Base-by-base conservation (phyloP, 2,113 vertebrate species). In the Synodontis membranacea region DNA sequence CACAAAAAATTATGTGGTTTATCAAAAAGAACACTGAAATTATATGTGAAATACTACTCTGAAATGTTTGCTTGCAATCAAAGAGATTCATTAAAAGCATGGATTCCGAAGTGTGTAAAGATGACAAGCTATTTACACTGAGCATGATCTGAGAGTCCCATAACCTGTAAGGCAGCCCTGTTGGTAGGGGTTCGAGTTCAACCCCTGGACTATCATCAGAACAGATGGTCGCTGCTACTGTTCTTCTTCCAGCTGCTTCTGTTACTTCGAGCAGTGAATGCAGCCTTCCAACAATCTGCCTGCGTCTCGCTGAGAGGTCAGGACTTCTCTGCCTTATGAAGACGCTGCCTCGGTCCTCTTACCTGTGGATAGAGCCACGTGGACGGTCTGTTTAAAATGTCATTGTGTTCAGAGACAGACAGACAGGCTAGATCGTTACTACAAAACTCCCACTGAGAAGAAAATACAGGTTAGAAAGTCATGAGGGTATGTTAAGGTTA, bases 91-190 rank as follows among this genome's bases (percentile, higher is more conserved):
- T 21, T 72, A 68, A 80, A 87, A 83, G 58, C 48, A 31, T 11
- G 42, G 66, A 66, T 80, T 80, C 48, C 4, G 42, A 46, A 37
- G 25, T 82, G 52, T 62, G 54, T 48, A 82, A 83, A 80, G 34
- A 79, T 14, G 74, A 74, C 83, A 90, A 90, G 87, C 85, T 87
- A 90, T 90, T 74, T 90, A 90, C 86, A 87, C 28, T 56, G 56
- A 87, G 46, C 25, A 31, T 83, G 56, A 79, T n/a, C 70, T 37
- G 86, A 76, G 46, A 85, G 83, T 78, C 83, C 66, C 19, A 21
- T 64, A 84, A 74, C 85, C 83, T 56, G 39, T 50, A 50, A 83
- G 68, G 44, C 68, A 78, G 42, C 75, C 39, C 42, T 56, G 86
- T 84, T 81, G 70, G 54, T 84, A 52, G 70, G 46, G 83, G 80